Evolutionary conservation across 2,797 vertebrate species (phyloP).

Genomic region (Falco berigora): DNA sequence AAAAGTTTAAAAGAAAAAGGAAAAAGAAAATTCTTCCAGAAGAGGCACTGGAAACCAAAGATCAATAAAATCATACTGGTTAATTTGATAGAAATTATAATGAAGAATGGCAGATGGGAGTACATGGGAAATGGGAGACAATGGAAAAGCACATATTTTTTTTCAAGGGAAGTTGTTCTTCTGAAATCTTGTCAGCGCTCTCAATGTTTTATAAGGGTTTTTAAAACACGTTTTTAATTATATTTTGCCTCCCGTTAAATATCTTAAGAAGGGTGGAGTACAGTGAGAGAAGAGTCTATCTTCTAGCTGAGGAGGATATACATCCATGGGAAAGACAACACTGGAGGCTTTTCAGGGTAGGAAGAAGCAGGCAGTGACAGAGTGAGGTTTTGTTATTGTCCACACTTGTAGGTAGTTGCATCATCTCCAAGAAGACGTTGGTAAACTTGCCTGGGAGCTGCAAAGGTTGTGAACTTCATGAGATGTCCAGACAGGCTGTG

Average conservation of each 20-base stretch:
- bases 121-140: not conserved
- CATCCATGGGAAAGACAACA: not conserved
- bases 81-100: not conserved
- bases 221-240: not conserved
- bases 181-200: not conserved
- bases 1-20: rapidly evolving
- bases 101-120: not conserved
- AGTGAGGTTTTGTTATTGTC: not conserved
- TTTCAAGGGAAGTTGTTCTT: not conserved
- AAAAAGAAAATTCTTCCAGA: not conserved
- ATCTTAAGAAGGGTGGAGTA: not conserved
- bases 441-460: not conserved
- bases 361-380: not conserved
- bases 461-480: not conserved
- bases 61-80: not conserved
- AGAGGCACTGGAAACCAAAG: not conserved
- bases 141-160: not conserved
- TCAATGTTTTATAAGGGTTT: not conserved
- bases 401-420: not conserved
- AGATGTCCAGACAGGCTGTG: not conserved
- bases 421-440: not conserved
- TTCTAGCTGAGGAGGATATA: not conserved
- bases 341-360: not conserved
- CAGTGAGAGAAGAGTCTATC: not conserved
- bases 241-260: not conserved